Percentiles rank a stretch among this genome's conserved stretches.
phyloP scores from a whole-genome alignment of 2,113 vertebrate genomes.

The Amphiprion percula region DNA sequence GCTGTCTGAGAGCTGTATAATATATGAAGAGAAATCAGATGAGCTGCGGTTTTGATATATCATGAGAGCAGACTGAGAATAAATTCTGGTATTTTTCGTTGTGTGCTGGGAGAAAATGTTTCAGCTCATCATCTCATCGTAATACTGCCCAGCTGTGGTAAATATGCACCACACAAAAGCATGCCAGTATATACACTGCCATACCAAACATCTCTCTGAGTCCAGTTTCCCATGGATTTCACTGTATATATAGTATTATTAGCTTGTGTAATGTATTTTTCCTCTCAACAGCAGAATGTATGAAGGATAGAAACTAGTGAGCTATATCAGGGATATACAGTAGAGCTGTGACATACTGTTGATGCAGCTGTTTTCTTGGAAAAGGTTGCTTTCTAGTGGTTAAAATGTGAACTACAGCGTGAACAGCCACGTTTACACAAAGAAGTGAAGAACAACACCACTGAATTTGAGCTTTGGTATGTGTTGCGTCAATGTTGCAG shows the following conservation, averaged over 20 bases:
- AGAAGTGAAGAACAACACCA: slow-evolving; percentile 5
- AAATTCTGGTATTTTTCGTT: slow-evolving; percentile 22
- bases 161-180: slow-evolving; percentile 54
- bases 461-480: slow-evolving; percentile 35
- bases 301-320: slow-evolving; percentile 63
- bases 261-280: slow-evolving; percentile 59
- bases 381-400: slow-evolving; percentile 64
- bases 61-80: neutral
- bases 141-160: slow-evolving; percentile 58
- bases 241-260: slow-evolving; percentile 64
- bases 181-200: slow-evolving; percentile 69
- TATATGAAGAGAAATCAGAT: neutral
- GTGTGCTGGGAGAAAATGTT: slow-evolving; percentile 29
- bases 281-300: slow-evolving; percentile 62
- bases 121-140: slow-evolving; percentile 44
- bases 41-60: neutral
- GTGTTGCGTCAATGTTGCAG: slow-evolving; percentile 6
- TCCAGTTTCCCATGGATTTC: slow-evolving; percentile 34
- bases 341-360: slow-evolving; percentile 47
- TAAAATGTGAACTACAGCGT: slow-evolving; percentile 47
- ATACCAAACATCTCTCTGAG: slow-evolving; percentile 48
- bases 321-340: slow-evolving; percentile 69
- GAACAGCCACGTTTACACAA: slow-evolving; percentile 39
- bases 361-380: slow-evolving; percentile 36
- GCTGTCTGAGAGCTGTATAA: slow-evolving; percentile 18